Evolutionary conservation across 2,113 vertebrate species (phyloP).

Genomic region (Donacobius atricapilla): DNA sequence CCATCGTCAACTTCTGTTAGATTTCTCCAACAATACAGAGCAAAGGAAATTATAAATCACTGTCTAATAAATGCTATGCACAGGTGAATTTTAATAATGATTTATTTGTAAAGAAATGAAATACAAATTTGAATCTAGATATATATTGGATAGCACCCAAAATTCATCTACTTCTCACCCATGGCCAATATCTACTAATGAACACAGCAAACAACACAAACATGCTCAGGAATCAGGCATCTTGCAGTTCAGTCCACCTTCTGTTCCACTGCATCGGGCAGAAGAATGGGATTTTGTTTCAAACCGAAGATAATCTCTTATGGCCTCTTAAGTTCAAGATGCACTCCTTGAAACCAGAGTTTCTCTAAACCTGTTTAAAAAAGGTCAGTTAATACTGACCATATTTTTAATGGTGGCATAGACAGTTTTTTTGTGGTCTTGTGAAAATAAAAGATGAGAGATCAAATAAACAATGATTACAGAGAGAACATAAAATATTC

Average conservation of each 20-base stretch:
- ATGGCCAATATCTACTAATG: not conserved
- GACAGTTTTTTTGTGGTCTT: not conserved
- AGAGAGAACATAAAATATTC: not conserved
- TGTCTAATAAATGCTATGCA: not conserved
- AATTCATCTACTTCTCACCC: not conserved
- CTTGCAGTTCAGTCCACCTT: not conserved
- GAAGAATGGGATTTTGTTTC: not conserved
- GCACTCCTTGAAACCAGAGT: not conserved
- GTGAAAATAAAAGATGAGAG: not conserved
- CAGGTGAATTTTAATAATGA: not conserved
- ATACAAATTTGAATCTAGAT: not conserved
- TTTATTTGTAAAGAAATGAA: not conserved
- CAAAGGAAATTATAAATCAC: not conserved
- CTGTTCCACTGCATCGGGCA: not conserved
- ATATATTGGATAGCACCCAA: not conserved
- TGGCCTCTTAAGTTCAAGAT: not conserved
- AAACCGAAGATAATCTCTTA: not conserved
- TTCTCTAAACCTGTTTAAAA: slow-evolving; percentile 30
- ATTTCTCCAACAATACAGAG: not conserved
- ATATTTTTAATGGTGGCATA: not conserved
- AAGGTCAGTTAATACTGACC: not conserved
- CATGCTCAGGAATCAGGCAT: not conserved
- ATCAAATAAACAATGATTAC: not conserved
- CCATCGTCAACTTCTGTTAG: not conserved
- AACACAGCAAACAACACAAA: not conserved